Conservation (phyloP, 2,797 vertebrate genomes). For the Liparis tanakae region DNA sequence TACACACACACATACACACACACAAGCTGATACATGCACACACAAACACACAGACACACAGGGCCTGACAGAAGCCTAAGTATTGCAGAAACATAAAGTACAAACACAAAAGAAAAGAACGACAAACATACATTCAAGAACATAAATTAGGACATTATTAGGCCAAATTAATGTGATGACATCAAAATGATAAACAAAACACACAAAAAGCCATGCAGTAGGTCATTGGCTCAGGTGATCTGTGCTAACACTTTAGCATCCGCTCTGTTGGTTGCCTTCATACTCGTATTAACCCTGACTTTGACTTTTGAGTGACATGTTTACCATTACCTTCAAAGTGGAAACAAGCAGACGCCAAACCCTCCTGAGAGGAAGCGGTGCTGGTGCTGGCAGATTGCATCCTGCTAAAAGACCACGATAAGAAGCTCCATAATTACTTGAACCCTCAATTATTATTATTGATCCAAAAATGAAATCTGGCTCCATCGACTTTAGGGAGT, state of each 20-base stretch:
- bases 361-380: background rate
- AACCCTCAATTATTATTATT: background rate
- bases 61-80: conserved; percentile 21
- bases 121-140: conserved; percentile 18
- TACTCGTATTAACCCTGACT: background rate
- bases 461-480: background rate
- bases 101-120: background rate
- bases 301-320: background rate
- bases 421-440: background rate
- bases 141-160: conserved; percentile 28
- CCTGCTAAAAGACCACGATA: background rate
- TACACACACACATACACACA: conserved; percentile 38
- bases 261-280: background rate
- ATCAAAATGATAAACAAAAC: conserved; percentile 9
- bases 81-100: conserved; percentile 28
- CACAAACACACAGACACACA: conserved; percentile 25
- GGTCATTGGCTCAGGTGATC: conserved; percentile 29
- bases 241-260: conserved; percentile 20
- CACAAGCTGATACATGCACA: conserved; percentile 26
- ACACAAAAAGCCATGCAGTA: conserved; percentile 34
- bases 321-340: background rate
- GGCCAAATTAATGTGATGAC: conserved; percentile 7
- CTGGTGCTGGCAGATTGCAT: background rate
- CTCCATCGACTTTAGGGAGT: background rate
- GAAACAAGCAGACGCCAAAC: background rate